Base-by-base conservation (phyloP, 2,113 vertebrate genomes). In the Macrotis lagotis region DNA sequence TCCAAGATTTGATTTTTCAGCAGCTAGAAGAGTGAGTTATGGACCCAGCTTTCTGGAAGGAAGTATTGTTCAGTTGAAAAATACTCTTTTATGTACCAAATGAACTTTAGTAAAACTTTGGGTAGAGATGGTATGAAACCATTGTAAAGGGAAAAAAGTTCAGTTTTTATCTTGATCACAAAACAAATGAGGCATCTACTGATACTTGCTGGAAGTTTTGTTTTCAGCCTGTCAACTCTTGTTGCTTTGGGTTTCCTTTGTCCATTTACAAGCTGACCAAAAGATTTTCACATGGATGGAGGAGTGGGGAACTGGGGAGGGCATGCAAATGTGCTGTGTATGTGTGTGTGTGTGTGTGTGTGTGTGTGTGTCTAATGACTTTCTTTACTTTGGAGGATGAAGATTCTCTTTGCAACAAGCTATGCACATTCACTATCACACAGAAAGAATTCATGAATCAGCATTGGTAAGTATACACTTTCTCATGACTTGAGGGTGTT, bases 361-460 rank as follows among this genome's bases (percentile, higher is more conserved):
- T 51, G 91, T 48, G 53, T 59, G 1, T 24, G 11, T 31, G 14
- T 49, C 51, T 48, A 98, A 97, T 44, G 37, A 3, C 0, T 44
- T 91, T 96, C 44, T n/a, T 98, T 53, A 90, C 94, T 94, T 89
- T 96, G 37, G 93, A 99, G 99, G 99, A 99, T 98, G 99, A 99
- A 99, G 99, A 99, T 98, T 99, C 99, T 25, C 99, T 99, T 91
- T 99, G 99, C 98, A 99, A 99, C 98, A 99, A 99, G 96, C 99
- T 99, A 50, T 99, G 99, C 95, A 99, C 99, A 52, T 99, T 99
- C 97, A 99, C 99, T 95, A 99, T 99, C 96, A 99, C 99, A 2
- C 99, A 99, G 98, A 99, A 99, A 96, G 99, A 99, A 50, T 99
- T 99, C 98, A 99, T 99, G 99, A 99, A 99, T 97, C 99, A 99